These are phyloP conservation scores for Formicarius rufipectus DNA, from an alignment of 2,113 vertebrate genomes.

Conservation along the genomic window DNA sequence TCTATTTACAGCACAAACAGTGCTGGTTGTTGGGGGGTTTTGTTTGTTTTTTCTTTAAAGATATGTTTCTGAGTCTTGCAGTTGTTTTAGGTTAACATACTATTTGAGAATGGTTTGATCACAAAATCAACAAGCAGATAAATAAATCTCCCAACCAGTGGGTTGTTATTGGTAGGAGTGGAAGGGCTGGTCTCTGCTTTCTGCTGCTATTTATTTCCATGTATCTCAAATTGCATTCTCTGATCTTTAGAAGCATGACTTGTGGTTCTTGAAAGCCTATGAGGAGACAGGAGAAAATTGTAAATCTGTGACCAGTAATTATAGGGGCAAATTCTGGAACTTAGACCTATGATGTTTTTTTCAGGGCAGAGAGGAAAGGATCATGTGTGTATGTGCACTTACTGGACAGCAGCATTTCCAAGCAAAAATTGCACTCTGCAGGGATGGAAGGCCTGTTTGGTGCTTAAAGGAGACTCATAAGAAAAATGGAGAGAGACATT, in stretches of 20 bases:
- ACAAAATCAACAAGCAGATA: background rate
- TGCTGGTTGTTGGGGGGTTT: too few species aligned
- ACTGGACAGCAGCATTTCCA: background rate
- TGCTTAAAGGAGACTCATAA: background rate
- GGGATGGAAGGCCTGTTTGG: background rate
- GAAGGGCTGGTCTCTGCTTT: background rate
- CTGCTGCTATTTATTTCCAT: background rate
- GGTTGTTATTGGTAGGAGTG: background rate
- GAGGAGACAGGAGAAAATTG: background rate
- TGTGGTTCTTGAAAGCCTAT: background rate
- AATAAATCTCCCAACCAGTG: background rate
- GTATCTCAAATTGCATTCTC: background rate
- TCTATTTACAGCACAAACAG: background rate
- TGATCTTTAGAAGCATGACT: background rate
- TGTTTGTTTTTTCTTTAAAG: background rate
- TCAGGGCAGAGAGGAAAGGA: background rate
- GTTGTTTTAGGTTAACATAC: background rate
- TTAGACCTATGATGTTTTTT: background rate
- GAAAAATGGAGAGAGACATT: background rate
- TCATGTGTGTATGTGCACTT: background rate
- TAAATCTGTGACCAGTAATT: background rate
- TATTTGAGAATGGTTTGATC: background rate
- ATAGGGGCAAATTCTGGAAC: background rate
- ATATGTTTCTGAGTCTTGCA: background rate
- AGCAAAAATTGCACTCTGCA: background rate